Evolutionary conservation across 2,113 vertebrate species (phyloP).

Genomic region (Tupaia chinensis): DNA sequence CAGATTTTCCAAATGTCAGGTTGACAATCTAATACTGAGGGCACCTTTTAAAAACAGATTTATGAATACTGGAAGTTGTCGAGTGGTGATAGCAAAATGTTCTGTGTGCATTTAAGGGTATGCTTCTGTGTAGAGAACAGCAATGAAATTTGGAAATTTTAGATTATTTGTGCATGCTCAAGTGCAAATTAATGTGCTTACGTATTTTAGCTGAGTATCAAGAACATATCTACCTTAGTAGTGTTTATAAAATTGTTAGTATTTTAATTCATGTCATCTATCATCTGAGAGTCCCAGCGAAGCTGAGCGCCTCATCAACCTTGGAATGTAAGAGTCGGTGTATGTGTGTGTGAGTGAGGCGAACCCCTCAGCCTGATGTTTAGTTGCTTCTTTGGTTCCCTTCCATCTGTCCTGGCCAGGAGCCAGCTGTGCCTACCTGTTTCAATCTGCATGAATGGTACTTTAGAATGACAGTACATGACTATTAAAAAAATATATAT

Average conservation of each 20-base stretch:
- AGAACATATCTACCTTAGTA: slow-evolving; percentile 22
- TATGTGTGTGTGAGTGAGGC: no score
- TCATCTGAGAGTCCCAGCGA: not conserved
- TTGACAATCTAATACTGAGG: not conserved
- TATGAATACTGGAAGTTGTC: not conserved
- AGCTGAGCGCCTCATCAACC: not conserved
- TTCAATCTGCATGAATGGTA: not conserved
- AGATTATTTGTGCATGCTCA: not conserved
- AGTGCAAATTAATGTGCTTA: not conserved
- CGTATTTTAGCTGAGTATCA: not conserved
- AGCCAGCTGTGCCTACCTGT: slow-evolving; percentile 32
- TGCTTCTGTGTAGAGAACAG: not conserved
- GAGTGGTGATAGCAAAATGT: not conserved
- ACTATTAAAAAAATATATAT: not conserved
- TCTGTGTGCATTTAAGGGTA: not conserved
- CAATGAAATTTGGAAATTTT: not conserved
- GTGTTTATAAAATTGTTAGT: slow-evolving; percentile 45
- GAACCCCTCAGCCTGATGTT: not conserved
- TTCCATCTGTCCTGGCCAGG: not conserved
- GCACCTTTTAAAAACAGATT: slow-evolving; percentile 36
- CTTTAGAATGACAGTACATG: not conserved
- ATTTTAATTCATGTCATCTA: not conserved
- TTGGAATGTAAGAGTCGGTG: no score
- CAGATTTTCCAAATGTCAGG: slow-evolving; percentile 18
- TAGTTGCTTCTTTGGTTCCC: slow-evolving; percentile 6